Evolutionary conservation across 2,888 invertebrate genomes (phyloP).

Genomic region (Syrista parreyssii): DNA sequence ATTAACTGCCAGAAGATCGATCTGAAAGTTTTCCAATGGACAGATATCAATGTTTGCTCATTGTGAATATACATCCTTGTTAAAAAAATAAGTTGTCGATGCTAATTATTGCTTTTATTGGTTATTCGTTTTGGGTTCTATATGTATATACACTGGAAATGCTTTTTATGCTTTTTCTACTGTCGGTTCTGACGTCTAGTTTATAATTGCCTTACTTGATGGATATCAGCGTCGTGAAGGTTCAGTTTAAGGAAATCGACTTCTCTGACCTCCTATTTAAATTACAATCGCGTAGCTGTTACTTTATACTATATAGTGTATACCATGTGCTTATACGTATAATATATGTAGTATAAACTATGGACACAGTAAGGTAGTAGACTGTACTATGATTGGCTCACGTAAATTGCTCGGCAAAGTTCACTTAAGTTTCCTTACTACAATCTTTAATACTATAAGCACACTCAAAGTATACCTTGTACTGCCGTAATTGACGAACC

Average conservation of each 20-base stretch:
- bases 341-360: background rate
- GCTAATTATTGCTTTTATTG: background rate
- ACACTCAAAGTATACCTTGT: background rate
- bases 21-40: constrained; percentile 1
- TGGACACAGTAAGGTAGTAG: background rate
- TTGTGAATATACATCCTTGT: background rate
- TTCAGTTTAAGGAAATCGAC: background rate
- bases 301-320: background rate
- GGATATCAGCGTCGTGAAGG: background rate
- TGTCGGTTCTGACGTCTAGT: background rate
- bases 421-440: background rate
- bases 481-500: background rate
- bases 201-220: background rate
- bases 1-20: background rate
- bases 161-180: background rate
- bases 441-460: background rate
- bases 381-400: background rate
- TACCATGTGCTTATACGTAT: background rate
- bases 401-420: background rate
- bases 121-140: background rate
- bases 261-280: background rate
- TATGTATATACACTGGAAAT: background rate
- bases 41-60: background rate
- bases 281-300: background rate
- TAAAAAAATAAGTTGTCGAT: background rate